Base-by-base conservation (phyloP, 2,113 vertebrate species). In the Neoarius graeffei region DNA sequence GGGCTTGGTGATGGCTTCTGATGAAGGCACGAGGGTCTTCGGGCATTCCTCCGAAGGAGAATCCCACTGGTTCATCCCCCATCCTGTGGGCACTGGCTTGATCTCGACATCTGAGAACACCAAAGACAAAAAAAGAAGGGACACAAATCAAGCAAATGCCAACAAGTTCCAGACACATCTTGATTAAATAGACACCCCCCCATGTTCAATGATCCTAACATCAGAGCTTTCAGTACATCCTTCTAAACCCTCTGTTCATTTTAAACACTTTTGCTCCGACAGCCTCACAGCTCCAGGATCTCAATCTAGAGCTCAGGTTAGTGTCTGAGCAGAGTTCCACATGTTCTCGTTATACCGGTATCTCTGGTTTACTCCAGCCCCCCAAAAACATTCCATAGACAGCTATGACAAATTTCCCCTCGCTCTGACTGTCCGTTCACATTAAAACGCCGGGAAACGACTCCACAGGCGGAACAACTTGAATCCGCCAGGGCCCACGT, bases 1-100 rank as follows among this genome's bases (percentile, higher is more conserved):
- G 0, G 99, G 99, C 67, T 96, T 99, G n/a, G 99, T 99, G 71
- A 99, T 99, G 88, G 99, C 99, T 91, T 96, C 96, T 8, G 97
- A 97, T 0, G 97, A 96, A 67, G 93, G 85, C 59, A 60, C 8
- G 91, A 93, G 90, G 91, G 95, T 89, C 84, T 94, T 93, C 62
- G 94, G 88, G 80, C 95, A 94, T 62, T 96, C 91, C 42, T 94
- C 96, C 1, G 95, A 92, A 20, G 95, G 95, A 23, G 95, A 94
- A n/a, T 97, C 96, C 99, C 99, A 99, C 85, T 97, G 95, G 62
- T 97, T 96, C 23, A 96, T 95, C 86, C 97, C 97, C 98, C 98
- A 99, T 92, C 98, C 97, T 91, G 96, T 97, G 88, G 96, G 90
- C 15, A 96, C 92, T 67, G 94, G 95, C 91, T 96, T 95, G 88